Base-by-base conservation (phyloP, 2,113 vertebrate genomes). In the Neogale vison region DNA sequence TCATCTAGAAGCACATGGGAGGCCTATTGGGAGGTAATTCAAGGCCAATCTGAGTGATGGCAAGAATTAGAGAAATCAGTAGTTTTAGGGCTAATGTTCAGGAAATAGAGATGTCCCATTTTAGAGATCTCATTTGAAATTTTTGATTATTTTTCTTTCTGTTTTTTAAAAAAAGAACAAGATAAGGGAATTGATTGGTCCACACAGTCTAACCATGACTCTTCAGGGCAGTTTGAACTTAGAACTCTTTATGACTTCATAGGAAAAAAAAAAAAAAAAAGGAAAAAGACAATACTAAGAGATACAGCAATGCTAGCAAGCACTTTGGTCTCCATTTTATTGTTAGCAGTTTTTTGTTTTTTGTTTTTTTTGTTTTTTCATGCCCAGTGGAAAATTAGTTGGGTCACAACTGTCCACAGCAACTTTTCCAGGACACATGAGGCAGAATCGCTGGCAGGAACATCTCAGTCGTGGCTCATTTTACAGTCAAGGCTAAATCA, bases 1-100 rank as follows among this genome's bases (percentile, higher is more conserved):
- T 99, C 99, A 99, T 99, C 99, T 98, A 98, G 98, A 98, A 99
- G 99, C 98, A 96, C 99, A 98, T 97, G 98, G 99, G 99, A 99
- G 98, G 99, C 99, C 99, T 98, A 98, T 99, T 98, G 99, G 99
- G 99, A 99, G 98, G 99, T 98, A 99, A 99, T 99, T 99, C 99
- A 99, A 99, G 99, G 99, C 99, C 99, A 98, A 98, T 98, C 98
- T 99, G 98, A 99, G 97, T 98, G 98, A 99, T 99, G 98, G 98
- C 97, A 99, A 98, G 98, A 99, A 99, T 99, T 99, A 99, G 98
- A 98, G 98, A 98, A 99, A 99, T 98, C 81, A 83, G 97, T 99
- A 98, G 98, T 98, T 99, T 99, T 98, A 99, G 98, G 98, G 98
- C 98, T 98, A 98, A 99, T 92, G 95, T 98, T 98, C 96, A 96